Conservation (phyloP, 2,113 vertebrate genomes). For the Morone saxatilis region DNA sequence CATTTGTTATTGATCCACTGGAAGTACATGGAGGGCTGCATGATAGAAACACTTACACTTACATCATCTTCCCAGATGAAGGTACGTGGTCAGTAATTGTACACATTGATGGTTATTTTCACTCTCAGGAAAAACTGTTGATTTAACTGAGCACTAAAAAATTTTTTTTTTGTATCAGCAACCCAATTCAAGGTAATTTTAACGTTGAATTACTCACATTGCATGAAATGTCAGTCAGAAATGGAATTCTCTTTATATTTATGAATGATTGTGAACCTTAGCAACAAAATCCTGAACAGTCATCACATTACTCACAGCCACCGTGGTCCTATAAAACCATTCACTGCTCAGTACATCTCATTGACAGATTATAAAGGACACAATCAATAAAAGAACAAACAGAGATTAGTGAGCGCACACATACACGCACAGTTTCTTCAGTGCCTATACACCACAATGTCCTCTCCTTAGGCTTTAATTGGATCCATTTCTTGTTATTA, state of each 20-base stretch:
- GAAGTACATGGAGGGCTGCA: neutral
- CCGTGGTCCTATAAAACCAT: neutral
- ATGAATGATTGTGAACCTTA: no score
- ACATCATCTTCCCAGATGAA: neutral
- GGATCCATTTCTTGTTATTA: neutral
- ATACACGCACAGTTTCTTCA: neutral
- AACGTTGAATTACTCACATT: neutral
- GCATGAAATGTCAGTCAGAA: neutral
- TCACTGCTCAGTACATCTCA: slow-evolving; percentile 9
- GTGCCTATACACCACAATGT: neutral
- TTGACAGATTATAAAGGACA: slow-evolving; percentile 3
- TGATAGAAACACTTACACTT: neutral
- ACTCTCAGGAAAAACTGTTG: neutral
- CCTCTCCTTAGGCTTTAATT: neutral
- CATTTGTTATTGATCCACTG: neutral
- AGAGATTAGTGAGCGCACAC: neutral
- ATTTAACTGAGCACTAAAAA: neutral
- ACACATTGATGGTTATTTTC: neutral
- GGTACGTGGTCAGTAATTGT: no score
- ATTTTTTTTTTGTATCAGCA: neutral
- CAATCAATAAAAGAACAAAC: slow-evolving; percentile 12
- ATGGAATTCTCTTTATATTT: neutral
- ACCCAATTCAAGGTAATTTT: neutral
- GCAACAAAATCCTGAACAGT: neutral
- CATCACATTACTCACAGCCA: neutral